Percentiles rank a stretch among this genome's conserved stretches.
phyloP scores from a whole-genome alignment of 2,888 invertebrate species.

The Trichogramma evanescens region DNA sequence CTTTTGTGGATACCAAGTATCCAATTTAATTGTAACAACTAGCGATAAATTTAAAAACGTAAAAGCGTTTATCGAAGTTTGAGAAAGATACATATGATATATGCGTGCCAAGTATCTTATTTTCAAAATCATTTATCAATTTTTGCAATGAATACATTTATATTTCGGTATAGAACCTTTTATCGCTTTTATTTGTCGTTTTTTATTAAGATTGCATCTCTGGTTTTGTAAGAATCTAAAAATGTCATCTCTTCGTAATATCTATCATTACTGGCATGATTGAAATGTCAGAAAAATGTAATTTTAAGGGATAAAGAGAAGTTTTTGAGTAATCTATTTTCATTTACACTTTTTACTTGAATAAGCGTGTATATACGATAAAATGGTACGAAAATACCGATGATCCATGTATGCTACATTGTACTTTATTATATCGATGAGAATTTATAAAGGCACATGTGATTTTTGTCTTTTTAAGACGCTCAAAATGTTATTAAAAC shows the following conservation, averaged over 20 bases:
- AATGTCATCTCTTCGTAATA: too few species aligned
- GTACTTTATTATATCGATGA: too few species aligned
- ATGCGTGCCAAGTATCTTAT: conserved; percentile 23
- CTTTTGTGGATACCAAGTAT: conserved; percentile 39
- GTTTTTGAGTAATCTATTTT: conserved; percentile 41
- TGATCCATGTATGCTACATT: too few species aligned
- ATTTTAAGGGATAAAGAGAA: conserved; percentile 29
- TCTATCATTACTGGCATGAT: neutral
- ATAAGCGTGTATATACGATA: conserved; percentile 31
- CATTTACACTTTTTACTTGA: conserved; percentile 36
- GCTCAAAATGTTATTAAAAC: too few species aligned
- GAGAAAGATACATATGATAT: conserved; percentile 17
- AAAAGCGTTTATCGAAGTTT: conserved; percentile 11
- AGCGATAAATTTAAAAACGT: conserved; percentile 11
- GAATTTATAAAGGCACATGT: too few species aligned
- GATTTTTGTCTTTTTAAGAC: too few species aligned
- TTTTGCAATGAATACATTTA: neutral
- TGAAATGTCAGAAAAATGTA: too few species aligned
- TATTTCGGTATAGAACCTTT: conserved; percentile 1
- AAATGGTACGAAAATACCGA: conserved; percentile 19
- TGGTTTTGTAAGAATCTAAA: too few species aligned
- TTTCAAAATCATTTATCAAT: conserved; percentile 15
- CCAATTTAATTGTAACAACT: conserved; percentile 17
- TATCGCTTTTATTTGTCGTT: too few species aligned
- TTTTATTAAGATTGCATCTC: too few species aligned